Evolutionary conservation across 1,140 invertebrate species (phyloP), one percentile per base, ranked within the genome.

Genomic region (Drosophila tsacasi): DNA sequence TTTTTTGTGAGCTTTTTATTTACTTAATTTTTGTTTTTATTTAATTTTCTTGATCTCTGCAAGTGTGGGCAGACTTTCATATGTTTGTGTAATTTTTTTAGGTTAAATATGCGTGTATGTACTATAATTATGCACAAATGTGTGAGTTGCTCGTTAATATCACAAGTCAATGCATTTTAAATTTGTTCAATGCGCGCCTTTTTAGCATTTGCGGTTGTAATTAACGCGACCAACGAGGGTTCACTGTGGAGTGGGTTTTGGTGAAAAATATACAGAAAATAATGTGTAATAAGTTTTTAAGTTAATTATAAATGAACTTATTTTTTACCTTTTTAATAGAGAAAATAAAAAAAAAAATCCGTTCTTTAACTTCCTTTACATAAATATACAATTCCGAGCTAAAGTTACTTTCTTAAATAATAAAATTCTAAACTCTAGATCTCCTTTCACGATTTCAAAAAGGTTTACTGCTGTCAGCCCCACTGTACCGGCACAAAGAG

Each of bases 141-240:
- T 60, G 47, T 71, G 44, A 10, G 66, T 67, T 67, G 58, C 83
- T 87, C 80, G 83, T 86, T 86, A 86, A 87, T 80, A 83, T 58
- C 61, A 73, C 76, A 83, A 87, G 83, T 86, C 83, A 86, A 86
- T 87, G 83, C 83, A 87, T 83, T 86, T 89, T 83, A 77, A 87
- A 89, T 89, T 89, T 81, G 76, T 87, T 87, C 75, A 86, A 87
- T 83, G 83, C 83, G 66, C 79, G 6, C 8, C 8, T 27, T 27
- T 30, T 30, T 30, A 30, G 27, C 27, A 77, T 87, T 86, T 83
- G 80, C 71, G 58, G 60, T 81, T 83, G 71, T 83, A 89, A 87
- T 87, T 87, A 87, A 66, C 83, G 73, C 60, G 17, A 37, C 54
- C 44, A 76, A 64, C 66, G 39, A 64, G 49, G 30, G 32, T 39